These are phyloP conservation scores for Caenorhabditis afra DNA, from an alignment of 2,888 invertebrate species.

Conservation along the genomic window DNA sequence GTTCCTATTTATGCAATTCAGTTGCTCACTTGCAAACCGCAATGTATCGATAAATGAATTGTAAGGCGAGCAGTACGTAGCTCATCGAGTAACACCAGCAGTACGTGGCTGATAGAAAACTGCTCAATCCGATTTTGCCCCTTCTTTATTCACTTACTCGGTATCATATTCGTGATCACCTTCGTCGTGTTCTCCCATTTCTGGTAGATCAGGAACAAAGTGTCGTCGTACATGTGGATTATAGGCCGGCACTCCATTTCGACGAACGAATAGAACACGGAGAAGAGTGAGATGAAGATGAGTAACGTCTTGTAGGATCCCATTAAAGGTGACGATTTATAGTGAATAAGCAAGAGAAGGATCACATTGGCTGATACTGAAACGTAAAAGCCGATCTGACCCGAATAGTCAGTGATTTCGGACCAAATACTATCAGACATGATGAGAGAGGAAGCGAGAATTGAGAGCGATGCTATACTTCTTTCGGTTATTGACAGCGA, in stretches of 20 bases:
- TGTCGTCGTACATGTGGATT: constrained; percentile 29
- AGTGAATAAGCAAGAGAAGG: constrained; percentile 16
- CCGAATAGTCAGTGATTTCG: neutral
- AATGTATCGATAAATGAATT: constrained; percentile 26
- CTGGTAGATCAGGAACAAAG: constrained; percentile 30
- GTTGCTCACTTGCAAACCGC: constrained; percentile 13
- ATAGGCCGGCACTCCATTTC: constrained; percentile 4
- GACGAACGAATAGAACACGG: constrained; percentile 28
- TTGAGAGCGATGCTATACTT: neutral
- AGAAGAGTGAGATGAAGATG: constrained; percentile 12
- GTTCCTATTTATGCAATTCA: neutral
- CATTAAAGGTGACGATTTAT: constrained; percentile 17
- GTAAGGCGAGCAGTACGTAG: constrained; percentile 6
- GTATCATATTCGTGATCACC: constrained; percentile 3
- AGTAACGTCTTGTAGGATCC: constrained; percentile 25
- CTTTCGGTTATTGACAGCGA: neutral
- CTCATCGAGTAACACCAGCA: constrained; percentile 26
- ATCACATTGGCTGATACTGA: constrained; percentile 1
- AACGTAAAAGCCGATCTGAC: constrained; percentile 8
- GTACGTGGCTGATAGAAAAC: neutral
- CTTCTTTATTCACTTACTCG: neutral
- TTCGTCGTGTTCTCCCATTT: constrained; percentile 20
- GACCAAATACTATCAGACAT: constrained; percentile 4
- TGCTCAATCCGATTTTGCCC: neutral
- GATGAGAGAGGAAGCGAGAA: neutral